These are phyloP conservation scores for Salvelinus sp. DNA, from an alignment of 2,113 vertebrate species.

Conservation along the genomic window DNA sequence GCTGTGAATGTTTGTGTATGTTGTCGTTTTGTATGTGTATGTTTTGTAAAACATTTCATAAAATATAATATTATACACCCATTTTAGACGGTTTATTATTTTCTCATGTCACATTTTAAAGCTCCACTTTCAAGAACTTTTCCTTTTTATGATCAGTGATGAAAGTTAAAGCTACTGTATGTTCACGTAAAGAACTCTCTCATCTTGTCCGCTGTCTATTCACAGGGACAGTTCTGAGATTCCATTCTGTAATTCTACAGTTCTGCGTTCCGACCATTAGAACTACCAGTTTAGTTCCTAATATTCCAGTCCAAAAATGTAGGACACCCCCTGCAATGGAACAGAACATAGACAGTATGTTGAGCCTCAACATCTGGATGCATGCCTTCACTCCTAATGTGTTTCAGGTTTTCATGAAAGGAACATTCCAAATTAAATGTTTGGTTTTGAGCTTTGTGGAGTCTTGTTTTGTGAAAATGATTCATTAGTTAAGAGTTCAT, in stretches of 20 bases:
- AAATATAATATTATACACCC: neutral
- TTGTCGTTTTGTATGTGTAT: too few species aligned
- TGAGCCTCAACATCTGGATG: neutral
- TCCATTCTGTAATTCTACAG: neutral
- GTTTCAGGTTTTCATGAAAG: conserved; percentile 2
- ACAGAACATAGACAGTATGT: neutral
- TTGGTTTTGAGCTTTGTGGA: neutral
- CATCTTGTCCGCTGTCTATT: neutral
- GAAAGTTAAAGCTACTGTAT: neutral
- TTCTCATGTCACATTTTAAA: neutral
- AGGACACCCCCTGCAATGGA: neutral
- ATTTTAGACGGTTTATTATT: neutral
- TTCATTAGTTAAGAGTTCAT: neutral
- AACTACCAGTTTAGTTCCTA: neutral
- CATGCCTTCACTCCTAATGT: neutral
- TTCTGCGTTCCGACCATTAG: neutral
- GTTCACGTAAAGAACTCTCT: neutral
- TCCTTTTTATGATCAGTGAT: neutral
- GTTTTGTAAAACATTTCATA: neutral
- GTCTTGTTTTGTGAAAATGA: neutral
- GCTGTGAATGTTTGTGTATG: neutral
- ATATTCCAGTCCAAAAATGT: neutral
- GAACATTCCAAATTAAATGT: neutral
- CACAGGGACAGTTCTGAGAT: neutral
- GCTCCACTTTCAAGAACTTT: neutral